Evolutionary conservation across 2,797 vertebrate species (phyloP).

Genomic region (Eptatretus atami): DNA sequence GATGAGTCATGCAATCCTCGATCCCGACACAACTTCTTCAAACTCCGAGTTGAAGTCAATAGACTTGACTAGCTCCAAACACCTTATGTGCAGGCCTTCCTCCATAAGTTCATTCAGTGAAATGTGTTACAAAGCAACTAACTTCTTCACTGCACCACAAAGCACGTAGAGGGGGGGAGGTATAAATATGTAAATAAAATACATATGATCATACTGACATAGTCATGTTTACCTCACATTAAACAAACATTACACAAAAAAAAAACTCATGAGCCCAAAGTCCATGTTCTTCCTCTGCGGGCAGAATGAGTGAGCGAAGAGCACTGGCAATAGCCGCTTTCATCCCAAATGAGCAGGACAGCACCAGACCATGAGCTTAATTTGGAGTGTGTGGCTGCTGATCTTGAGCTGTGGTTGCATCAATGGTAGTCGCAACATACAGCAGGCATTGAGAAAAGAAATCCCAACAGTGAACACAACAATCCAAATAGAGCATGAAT

Average conservation of each 20-base stretch:
- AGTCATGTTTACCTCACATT: neutral
- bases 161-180: neutral
- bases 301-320: conserved; percentile 3
- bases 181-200: neutral
- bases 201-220: neutral
- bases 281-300: conserved; percentile 3
- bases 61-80: neutral
- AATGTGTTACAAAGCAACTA: neutral
- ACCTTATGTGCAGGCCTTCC: neutral
- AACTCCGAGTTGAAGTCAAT: neutral
- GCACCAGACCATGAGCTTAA: conserved; percentile 1
- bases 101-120: conserved; percentile 3
- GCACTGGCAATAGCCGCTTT: neutral
- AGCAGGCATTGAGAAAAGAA: too few species aligned
- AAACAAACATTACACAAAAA: neutral
- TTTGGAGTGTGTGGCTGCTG: conserved; percentile 1
- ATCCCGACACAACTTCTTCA: neutral
- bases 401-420: too few species aligned
- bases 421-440: too few species aligned
- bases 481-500: too few species aligned
- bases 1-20: conserved; percentile 2
- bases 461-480: too few species aligned
- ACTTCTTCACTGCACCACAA: neutral
- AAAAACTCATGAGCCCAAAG: neutral
- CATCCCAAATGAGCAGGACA: conserved; percentile 1